Conservation (phyloP, 2,888 invertebrate species). For the Galeopsomyia nigrocyanea region DNA sequence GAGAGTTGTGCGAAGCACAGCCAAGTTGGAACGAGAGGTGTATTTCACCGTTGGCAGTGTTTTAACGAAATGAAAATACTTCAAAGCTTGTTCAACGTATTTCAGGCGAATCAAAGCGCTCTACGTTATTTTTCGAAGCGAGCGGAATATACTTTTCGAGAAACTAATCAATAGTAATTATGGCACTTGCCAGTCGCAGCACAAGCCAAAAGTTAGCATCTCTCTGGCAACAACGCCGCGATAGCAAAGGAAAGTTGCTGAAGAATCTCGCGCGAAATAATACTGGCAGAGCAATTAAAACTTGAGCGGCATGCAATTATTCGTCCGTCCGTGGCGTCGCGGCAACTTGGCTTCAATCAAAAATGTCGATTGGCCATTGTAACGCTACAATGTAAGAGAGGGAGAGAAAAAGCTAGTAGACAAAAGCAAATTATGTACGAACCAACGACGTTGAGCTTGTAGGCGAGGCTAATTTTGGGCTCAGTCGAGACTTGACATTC, state of each 20-base stretch:
- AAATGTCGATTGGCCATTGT: neutral
- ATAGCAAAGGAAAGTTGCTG: neutral
- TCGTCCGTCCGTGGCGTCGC: neutral
- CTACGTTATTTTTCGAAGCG: no score
- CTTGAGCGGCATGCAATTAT: conserved; percentile 6
- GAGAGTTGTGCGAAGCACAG: no score
- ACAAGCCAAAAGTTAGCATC: no score
- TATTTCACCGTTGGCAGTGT: no score
- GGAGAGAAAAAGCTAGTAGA: neutral
- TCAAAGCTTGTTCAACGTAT: no score
- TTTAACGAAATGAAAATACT: no score
- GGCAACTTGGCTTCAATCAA: neutral
- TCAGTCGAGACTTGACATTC: conserved; percentile 86
- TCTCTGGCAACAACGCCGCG: no score
- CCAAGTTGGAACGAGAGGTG: no score
- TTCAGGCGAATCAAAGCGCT: no score
- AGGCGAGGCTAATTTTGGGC: conserved; percentile 83
- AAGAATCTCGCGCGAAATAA: conserved; percentile 7
- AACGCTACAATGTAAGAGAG: neutral
- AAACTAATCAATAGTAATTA: no score
- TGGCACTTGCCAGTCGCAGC: no score
- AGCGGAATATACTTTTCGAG: no score
- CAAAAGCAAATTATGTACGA: conserved; percentile 64
- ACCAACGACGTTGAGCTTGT: conserved; percentile 83
- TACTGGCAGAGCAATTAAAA: conserved; percentile 7